Evolutionary conservation across 2,888 invertebrate species (phyloP).

Genomic region (Aradus depressus): DNA sequence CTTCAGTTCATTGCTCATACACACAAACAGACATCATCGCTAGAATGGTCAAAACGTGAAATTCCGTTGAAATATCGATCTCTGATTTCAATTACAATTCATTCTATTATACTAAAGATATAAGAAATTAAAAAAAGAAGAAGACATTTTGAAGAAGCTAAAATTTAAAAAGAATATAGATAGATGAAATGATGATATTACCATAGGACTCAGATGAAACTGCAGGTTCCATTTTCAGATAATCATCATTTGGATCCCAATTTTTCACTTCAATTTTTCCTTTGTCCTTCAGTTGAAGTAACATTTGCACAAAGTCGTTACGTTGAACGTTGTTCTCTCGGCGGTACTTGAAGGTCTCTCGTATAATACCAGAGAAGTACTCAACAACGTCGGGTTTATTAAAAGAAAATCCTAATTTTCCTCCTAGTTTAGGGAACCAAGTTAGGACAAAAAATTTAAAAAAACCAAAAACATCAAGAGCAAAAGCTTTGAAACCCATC

Average conservation of each 20-base stretch:
- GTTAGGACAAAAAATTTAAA: not conserved
- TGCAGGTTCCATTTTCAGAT: slow-evolving; percentile 7
- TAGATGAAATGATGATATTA: no score
- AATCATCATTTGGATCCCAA: slow-evolving; percentile 16
- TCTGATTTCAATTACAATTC: no score
- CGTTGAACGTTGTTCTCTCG: slow-evolving; percentile 4
- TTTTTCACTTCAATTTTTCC: slow-evolving; percentile 10
- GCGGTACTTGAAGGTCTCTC: slow-evolving; percentile 1
- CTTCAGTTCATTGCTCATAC: no score
- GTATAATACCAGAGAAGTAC: slow-evolving; percentile 3
- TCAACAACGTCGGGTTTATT: not conserved
- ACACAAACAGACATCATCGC: no score
- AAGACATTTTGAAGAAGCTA: no score
- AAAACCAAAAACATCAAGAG: not conserved
- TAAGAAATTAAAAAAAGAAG: no score
- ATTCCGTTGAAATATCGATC: no score
- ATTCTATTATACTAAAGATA: no score
- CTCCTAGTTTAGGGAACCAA: slow-evolving; percentile 1
- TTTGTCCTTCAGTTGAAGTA: slow-evolving; percentile 12
- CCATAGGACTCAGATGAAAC: no score
- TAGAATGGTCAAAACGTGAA: no score
- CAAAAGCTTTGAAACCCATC: slow-evolving; percentile 8
- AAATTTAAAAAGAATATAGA: no score
- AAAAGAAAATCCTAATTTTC: slow-evolving; percentile 1
- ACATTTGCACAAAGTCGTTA: slow-evolving; percentile 13